A percentile compares a stretch with the other conserved stretches of the same genome.
phyloP scores from a whole-genome alignment of 2,113 vertebrate species.

The Mixornis gularis region DNA sequence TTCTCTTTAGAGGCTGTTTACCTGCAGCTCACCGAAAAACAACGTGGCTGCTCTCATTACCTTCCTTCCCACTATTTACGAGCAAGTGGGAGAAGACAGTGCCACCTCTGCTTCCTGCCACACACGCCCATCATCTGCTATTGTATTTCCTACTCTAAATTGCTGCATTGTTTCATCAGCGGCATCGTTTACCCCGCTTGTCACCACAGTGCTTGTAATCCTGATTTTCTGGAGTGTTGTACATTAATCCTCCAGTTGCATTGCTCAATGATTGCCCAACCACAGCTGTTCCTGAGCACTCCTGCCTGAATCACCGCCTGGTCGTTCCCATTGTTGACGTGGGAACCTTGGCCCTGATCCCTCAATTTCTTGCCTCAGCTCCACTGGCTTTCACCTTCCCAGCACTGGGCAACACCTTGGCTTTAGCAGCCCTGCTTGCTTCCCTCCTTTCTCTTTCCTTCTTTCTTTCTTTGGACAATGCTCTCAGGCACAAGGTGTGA shows the following conservation, averaged over 20 bases:
- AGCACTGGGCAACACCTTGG: neutral
- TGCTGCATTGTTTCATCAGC: neutral
- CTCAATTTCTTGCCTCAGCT: neutral
- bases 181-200: neutral
- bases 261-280: conserved; percentile 9
- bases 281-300: neutral
- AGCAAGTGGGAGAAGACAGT: neutral
- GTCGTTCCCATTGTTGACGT: neutral
- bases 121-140: neutral
- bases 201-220: neutral
- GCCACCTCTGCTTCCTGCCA: neutral
- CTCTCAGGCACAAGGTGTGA: neutral
- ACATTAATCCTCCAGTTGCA: rapidly evolving
- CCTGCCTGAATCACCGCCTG: neutral
- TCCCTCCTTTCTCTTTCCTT: no score
- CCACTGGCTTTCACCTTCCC: neutral
- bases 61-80: neutral
- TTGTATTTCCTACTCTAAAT: neutral
- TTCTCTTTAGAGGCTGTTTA: neutral
- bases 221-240: neutral
- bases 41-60: neutral
- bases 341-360: neutral
- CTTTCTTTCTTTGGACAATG: neutral
- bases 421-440: neutral
- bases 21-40: neutral